These are phyloP conservation scores for Spea bombifrons DNA, from an alignment of 2,113 vertebrate species.

Conservation along the genomic window DNA sequence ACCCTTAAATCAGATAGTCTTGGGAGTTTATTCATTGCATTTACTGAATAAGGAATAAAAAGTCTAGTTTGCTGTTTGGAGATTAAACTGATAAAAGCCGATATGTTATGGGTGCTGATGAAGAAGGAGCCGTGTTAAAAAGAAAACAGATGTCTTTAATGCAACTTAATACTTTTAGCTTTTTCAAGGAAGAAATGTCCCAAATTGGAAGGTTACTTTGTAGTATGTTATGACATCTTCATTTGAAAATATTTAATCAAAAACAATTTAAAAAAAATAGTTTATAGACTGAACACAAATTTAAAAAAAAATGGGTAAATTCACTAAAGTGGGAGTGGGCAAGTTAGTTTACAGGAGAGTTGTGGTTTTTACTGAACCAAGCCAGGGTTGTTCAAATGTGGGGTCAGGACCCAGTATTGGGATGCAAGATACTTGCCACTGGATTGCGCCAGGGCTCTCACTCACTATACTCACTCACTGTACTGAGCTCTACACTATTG, in stretches of 20 bases:
- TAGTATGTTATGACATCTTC: background rate
- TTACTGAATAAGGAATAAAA: slow-evolving; percentile 16
- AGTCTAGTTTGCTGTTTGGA: background rate
- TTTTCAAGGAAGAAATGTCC: slow-evolving; percentile 23
- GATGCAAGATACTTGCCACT: no score
- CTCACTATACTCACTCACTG: no score
- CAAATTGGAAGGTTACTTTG: slow-evolving; percentile 32
- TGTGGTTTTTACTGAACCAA: no score
- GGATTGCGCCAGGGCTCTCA: no score
- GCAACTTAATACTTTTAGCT: slow-evolving; percentile 27
- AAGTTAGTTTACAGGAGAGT: no score
- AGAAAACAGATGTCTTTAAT: slow-evolving; percentile 36
- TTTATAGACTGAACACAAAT: no score
- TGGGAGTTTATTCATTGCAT: slow-evolving; percentile 1
- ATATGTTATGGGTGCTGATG: slow-evolving; percentile 33
- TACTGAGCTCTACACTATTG: no score
- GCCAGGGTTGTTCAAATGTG: no score
- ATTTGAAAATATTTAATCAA: slow-evolving; percentile 33
- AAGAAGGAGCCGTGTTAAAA: slow-evolving; percentile 24
- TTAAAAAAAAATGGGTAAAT: no score
- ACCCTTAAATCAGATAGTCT: background rate
- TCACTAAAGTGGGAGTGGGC: no score
- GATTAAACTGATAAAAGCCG: slow-evolving; percentile 30
- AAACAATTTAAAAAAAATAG: no score
- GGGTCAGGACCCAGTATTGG: no score